A percentile compares a stretch with the other conserved stretches of the same genome.
Conservation (phyloP, 2,888 invertebrate species). For the Drosophila differens region DNA sequence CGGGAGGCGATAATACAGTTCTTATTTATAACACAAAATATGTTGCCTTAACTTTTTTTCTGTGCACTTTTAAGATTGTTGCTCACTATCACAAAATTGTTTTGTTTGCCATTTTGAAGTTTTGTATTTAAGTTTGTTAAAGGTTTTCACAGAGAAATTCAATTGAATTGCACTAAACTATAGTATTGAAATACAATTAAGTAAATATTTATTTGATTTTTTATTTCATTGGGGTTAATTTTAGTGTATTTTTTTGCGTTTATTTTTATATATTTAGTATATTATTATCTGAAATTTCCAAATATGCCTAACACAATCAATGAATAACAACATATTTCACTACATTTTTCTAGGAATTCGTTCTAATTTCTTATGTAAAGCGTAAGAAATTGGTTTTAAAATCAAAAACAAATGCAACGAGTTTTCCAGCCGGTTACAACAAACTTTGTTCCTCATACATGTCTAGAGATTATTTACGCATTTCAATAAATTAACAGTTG, state of each 20-base stretch:
- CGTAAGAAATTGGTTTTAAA: background rate
- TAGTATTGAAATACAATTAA: background rate
- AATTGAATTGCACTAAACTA: background rate
- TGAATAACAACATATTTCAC: background rate
- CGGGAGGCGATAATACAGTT: slow-evolving; percentile 11
- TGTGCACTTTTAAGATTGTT: slow-evolving; percentile 9
- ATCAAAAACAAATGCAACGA: background rate
- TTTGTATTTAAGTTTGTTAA: background rate
- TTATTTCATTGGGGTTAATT: background rate
- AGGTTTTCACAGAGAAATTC: background rate
- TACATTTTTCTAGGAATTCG: background rate
- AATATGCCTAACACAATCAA: background rate
- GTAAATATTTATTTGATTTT: background rate
- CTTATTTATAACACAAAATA: slow-evolving; percentile 33
- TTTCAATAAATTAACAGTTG: background rate
- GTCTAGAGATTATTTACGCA: background rate
- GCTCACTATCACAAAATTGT: slow-evolving; percentile 27
- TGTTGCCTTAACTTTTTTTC: slow-evolving; percentile 10
- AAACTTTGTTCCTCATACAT: background rate
- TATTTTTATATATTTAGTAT: background rate
- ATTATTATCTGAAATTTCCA: background rate
- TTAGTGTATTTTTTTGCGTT: background rate
- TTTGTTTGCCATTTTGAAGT: slow-evolving; percentile 21
- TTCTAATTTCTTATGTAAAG: background rate
- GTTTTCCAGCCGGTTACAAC: background rate